Conservation (phyloP, 2,797 vertebrate genomes). For the Acanthurus leucopareius region DNA sequence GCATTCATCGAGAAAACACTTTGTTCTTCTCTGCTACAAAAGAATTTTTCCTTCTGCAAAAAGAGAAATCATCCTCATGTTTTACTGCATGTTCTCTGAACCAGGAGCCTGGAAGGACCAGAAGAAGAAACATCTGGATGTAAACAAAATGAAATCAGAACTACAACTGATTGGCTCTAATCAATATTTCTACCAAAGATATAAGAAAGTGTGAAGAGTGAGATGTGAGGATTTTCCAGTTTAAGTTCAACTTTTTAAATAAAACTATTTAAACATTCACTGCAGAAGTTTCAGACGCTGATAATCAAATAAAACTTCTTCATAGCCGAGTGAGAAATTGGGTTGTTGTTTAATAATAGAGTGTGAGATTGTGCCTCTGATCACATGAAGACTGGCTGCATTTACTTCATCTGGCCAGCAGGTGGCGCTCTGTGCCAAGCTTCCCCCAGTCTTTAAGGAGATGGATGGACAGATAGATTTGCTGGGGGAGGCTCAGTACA, state of each 20-base stretch:
- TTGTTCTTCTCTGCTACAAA: neutral
- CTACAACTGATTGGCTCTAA: neutral
- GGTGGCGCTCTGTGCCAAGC: slow-evolving; percentile 48
- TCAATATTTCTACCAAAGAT: fast-evolving
- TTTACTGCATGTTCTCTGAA: neutral
- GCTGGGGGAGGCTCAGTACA: too few relatives aligned
- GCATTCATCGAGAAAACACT: neutral
- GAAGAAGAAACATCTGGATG: neutral
- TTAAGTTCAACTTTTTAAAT: neutral
- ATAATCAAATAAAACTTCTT: neutral
- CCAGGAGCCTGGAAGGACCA: neutral
- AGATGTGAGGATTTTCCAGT: neutral
- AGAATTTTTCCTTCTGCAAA: neutral
- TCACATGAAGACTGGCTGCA: neutral
- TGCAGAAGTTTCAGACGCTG: neutral
- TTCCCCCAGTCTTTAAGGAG: neutral
- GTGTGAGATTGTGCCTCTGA: neutral
- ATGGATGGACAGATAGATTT: neutral
- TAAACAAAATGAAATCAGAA: neutral
- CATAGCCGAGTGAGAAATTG: too few relatives aligned
- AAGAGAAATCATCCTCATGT: neutral
- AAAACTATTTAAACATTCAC: neutral
- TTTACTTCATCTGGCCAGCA: slow-evolving; percentile 42
- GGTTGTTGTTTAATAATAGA: neutral
- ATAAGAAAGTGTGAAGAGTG: neutral